Percentiles rank a stretch among this genome's conserved stretches.
These are phyloP conservation scores for Liasis olivaceus DNA, from an alignment of 2,797 vertebrate genomes.

Conservation along the genomic window DNA sequence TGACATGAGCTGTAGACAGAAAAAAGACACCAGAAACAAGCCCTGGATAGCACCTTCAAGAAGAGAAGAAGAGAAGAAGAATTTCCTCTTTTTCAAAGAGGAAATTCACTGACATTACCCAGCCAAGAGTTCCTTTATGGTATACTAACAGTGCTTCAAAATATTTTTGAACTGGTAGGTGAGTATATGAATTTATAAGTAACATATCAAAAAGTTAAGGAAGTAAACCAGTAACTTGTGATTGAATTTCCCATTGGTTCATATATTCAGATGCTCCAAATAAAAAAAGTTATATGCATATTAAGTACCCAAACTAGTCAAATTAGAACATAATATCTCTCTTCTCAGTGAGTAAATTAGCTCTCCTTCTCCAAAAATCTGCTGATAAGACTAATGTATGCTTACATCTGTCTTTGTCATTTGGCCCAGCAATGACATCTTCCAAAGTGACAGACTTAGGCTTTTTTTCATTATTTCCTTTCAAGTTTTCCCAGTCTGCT, in stretches of 20 bases:
- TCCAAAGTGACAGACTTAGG: slow-evolving; percentile 77
- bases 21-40: neutral
- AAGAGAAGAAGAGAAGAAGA: no score
- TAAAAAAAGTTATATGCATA: neutral
- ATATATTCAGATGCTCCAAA: neutral
- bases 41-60: neutral
- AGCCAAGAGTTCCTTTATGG: neutral
- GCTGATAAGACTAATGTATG: slow-evolving; percentile 3
- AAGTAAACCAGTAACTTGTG: slow-evolving; percentile 51
- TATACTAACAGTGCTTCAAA: neutral
- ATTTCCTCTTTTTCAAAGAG: neutral
- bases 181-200: neutral
- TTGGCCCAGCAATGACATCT: slow-evolving; percentile 77
- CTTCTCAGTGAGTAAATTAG: neutral
- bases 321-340: neutral
- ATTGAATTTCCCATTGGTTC: slow-evolving; percentile 43
- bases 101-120: neutral
- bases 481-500: slow-evolving; percentile 80
- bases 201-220: slow-evolving; percentile 43
- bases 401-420: slow-evolving; percentile 79
- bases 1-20: neutral
- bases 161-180: neutral
- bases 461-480: slow-evolving; percentile 80
- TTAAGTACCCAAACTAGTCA: neutral
- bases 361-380: neutral